Evolutionary conservation across 2,113 vertebrate species (phyloP).

Genomic region (Indicator indicator): DNA sequence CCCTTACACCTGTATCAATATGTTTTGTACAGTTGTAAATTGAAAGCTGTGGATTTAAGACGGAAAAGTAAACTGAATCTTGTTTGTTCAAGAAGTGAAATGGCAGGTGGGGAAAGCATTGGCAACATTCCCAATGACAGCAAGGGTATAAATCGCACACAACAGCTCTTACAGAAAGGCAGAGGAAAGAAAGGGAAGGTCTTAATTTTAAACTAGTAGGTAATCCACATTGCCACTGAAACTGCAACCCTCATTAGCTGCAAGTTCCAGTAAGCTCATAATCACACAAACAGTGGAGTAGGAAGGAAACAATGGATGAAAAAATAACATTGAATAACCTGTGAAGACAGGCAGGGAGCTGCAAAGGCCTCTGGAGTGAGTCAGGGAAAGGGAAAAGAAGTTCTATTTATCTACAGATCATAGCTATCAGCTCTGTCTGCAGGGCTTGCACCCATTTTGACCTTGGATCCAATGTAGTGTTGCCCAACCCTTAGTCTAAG

Average conservation of each 20-base stretch:
- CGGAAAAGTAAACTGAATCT: conserved; percentile 18
- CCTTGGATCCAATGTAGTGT: background rate
- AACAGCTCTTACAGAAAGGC: background rate
- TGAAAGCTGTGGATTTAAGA: background rate
- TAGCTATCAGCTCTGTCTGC: background rate
- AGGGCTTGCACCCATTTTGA: background rate
- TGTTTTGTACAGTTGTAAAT: background rate
- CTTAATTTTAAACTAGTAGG: background rate
- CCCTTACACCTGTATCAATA: background rate
- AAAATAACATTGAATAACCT: background rate
- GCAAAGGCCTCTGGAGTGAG: background rate
- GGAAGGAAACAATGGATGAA: background rate
- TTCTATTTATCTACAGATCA: background rate
- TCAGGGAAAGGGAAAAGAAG: background rate
- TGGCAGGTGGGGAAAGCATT: background rate
- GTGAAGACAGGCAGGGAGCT: background rate
- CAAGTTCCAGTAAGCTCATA: background rate
- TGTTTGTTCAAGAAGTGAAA: conserved; percentile 7
- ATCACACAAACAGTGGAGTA: background rate
- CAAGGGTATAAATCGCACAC: background rate
- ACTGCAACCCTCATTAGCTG: background rate
- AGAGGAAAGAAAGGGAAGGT: background rate
- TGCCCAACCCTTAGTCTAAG: background rate
- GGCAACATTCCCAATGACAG: background rate
- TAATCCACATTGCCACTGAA: background rate